phyloP scores from a whole-genome alignment of 2,888 invertebrate species.

The Synergus japonicus region DNA sequence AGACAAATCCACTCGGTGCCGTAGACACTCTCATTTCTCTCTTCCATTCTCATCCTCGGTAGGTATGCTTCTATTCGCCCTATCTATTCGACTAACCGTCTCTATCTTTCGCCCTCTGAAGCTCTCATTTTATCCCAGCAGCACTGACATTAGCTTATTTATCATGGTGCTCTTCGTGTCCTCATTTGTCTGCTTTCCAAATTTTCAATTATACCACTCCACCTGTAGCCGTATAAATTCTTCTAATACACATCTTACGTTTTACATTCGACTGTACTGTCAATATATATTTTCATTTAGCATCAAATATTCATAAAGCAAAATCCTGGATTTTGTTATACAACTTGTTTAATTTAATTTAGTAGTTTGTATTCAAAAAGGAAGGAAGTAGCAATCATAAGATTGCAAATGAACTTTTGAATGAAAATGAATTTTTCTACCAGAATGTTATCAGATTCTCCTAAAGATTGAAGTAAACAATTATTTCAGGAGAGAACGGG shows the following conservation, averaged over 20 bases:
- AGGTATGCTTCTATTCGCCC: conserved; percentile 10
- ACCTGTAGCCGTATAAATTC: conserved; percentile 9
- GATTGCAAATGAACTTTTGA: too few relatives aligned
- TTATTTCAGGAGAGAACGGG: too few relatives aligned
- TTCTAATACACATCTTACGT: not conserved
- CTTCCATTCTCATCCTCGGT: conserved; percentile 18
- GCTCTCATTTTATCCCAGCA: conserved; percentile 14
- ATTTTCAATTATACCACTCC: conserved; percentile 19
- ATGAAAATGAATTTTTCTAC: too few relatives aligned
- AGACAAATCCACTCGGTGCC: not conserved
- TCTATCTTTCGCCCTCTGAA: conserved; percentile 5
- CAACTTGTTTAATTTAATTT: not conserved
- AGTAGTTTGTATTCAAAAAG: too few relatives aligned
- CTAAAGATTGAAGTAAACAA: too few relatives aligned
- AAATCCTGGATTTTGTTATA: not conserved
- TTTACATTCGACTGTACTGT: not conserved
- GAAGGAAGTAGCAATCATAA: too few relatives aligned
- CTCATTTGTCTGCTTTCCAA: conserved; percentile 8
- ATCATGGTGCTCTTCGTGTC: not conserved
- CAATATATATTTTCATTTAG: not conserved
- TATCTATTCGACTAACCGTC: conserved; percentile 23
- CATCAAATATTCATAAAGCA: not conserved
- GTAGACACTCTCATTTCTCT: conserved; percentile 31
- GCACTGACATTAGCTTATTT: conserved; percentile 22
- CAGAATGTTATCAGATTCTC: too few relatives aligned